These are phyloP conservation scores for Paedocypris micromegethes DNA, from an alignment of 2,797 vertebrate species.

Conservation along the genomic window DNA sequence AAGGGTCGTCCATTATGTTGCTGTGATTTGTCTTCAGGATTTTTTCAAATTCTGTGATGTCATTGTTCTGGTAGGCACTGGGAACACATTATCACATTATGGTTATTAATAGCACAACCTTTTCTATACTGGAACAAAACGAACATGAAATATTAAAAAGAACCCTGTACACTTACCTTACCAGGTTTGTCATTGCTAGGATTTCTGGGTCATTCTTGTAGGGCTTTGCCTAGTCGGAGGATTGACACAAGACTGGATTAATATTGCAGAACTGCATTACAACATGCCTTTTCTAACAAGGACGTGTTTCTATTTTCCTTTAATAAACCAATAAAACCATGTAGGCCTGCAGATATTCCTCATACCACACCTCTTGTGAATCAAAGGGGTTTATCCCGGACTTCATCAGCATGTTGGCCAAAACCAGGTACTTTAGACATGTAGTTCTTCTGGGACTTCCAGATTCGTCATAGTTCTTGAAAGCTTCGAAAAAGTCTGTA, in stretches of 20 bases:
- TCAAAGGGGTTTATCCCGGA: slow-evolving; percentile 99
- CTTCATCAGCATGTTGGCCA: slow-evolving; percentile 99
- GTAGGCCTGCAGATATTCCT: not conserved
- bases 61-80: slow-evolving; percentile 99
- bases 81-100: slow-evolving; percentile 20
- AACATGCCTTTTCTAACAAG: not conserved
- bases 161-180: slow-evolving; percentile 81
- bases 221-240: slow-evolving; percentile 83
- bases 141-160: not conserved
- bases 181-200: slow-evolving; percentile 99
- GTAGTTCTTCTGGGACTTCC: slow-evolving; percentile 97
- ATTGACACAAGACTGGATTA: slow-evolving; percentile 3
- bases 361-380: slow-evolving; percentile 87
- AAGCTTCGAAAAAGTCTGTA: slow-evolving; percentile 99
- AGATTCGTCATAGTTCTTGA: slow-evolving; percentile 99
- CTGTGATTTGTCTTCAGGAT: slow-evolving; percentile 99
- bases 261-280: slow-evolving; percentile 5
- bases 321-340: too few species aligned
- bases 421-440: slow-evolving; percentile 97
- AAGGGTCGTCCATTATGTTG: slow-evolving; percentile 99
- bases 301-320: too few species aligned
- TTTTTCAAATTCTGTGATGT: slow-evolving; percentile 99
- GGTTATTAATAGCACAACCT: not conserved
- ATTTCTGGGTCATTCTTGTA: slow-evolving; percentile 99
- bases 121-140: not conserved